Base-by-base conservation (phyloP, 1,140 invertebrate species). In the Aricia agestis region DNA sequence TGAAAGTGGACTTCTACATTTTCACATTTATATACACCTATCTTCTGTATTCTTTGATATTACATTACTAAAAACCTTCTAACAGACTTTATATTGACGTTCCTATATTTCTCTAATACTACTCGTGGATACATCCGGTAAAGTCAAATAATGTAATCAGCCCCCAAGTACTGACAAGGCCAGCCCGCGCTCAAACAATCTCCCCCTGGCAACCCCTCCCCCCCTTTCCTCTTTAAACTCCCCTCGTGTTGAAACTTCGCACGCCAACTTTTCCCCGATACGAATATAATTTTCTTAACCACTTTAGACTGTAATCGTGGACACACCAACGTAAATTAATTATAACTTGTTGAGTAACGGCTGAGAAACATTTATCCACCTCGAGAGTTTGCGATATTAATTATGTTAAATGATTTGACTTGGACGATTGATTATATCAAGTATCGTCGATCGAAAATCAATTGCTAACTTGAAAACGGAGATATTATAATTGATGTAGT, bases 231-330 rank as follows among this genome's bases (percentile, higher is more conserved):
- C 45, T 4, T 13, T 13, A 5, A 36, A 13, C 45, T 9, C 45
- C 45, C 45, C 11, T 52, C 45, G 11, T 52, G 45, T 63, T 63
- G 59, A 19, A 63, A 63, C 59, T 31, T 11, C 59, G 11, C 59
- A 63, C 19, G 6, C 59, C 1, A 63, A 63, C 18, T 63, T 63
- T 25, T 11, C 10, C 59, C 17, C 59, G 10, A 9, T 19, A 25
- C 59, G 59, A 63, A 63, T 63, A 63, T 63, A 63, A 63, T 63
- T 63, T 63, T 63, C 59, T 63, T 25, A 9, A 25, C 59, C 10
- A 25, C 59, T 63, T 19, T 25, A 18, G 59, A 11, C 59, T 63
- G 59, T 63, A 63, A 63, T 63, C 59, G 18, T 9, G 59, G 59
- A 63, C 59, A 63, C 10, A 17, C 59, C 18, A 18, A 25, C 59